phyloP scores from a whole-genome alignment of 2,888 invertebrate genomes.

The Dicycla oo region DNA sequence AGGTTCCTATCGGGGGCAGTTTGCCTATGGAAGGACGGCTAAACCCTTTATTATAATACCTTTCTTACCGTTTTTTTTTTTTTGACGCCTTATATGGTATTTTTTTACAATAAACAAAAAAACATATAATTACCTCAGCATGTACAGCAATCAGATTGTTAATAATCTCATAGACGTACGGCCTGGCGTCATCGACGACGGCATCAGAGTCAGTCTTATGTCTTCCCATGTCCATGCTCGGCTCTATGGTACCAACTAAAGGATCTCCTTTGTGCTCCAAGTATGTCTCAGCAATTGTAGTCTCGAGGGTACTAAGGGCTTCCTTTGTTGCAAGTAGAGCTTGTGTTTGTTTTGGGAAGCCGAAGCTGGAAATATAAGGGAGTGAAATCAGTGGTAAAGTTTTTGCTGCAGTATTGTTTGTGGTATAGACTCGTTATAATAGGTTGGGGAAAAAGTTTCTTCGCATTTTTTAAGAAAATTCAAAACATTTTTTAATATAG shows the following conservation, averaged over 20 bases:
- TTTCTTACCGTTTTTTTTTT: neutral
- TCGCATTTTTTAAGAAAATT: too few relatives aligned
- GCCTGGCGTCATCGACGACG: constrained; percentile 94
- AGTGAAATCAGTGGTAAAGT: neutral
- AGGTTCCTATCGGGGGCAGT: too few relatives aligned
- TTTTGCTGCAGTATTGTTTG: neutral
- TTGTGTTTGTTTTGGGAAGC: constrained; percentile 94
- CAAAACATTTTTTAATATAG: too few relatives aligned
- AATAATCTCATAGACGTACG: constrained; percentile 97
- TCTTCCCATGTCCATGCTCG: constrained; percentile 97
- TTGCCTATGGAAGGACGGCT: too few relatives aligned
- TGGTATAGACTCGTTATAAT: neutral
- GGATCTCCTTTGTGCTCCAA: constrained; percentile 98
- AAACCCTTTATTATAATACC: too few relatives aligned
- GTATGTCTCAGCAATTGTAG: constrained; percentile 94
- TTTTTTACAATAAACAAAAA: neutral
- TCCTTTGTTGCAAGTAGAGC: constrained; percentile 93
- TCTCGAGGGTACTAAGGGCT: constrained; percentile 91
- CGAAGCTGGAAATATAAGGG: constrained; percentile 84
- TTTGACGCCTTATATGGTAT: neutral
- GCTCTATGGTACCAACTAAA: constrained; percentile 98
- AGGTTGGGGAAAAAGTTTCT: too few relatives aligned
- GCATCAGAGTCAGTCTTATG: constrained; percentile 96
- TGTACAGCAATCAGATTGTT: constrained; percentile 95
- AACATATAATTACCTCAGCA: constrained; percentile 91